Evolutionary conservation across 2,888 invertebrate species (phyloP), one percentile per base, ranked within the genome.

Genomic region (Lydus trimaculatus): DNA sequence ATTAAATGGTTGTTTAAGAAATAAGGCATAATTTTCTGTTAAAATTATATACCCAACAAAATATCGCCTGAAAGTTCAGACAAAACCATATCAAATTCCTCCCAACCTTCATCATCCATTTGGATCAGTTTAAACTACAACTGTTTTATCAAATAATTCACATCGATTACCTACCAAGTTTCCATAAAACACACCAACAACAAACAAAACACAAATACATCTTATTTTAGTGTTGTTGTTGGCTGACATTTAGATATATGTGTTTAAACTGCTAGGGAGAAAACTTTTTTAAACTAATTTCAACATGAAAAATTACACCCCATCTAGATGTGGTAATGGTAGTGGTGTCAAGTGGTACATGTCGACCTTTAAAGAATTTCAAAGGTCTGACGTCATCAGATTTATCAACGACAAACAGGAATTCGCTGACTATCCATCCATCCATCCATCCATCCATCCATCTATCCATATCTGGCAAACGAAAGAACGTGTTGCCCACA

Each of bases 281-380:
- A 48, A 48, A 11, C 13, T 52, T 52, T 66, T 69, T 63, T 63
- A 69, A 69, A 66, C 63, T 66, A 66, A 66, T 69, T 69, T 61
- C 25, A 56, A 60, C 63, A 69, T 69, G 69, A 69, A 64, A 69
- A 69, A 69, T 69, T 62, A 60, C 66, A 63, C 58, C 52, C 66
- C 56, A 69, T 52, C 25, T 5, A 25, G 13, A 48, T 25, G 25
- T 15, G 13, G 52, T 48, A 9, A 7, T 9, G 7, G 17, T 39
- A n/a, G 39, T 20, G 20, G 17, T 48, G 20, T 48, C 48, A 20
- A n/a, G 31, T 31, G 8, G 36, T 15, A 13, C 36, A 36, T 17
- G n/a, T 48, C 48, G 23, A 43, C 43, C n/a, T 25, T 52, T 52
- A 13, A 52, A 52, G 52, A 25, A 52, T 25, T 52, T 8, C 52